phyloP scores from a whole-genome alignment of 2,888 invertebrate species.

The Monoplex corrugatus region DNA sequence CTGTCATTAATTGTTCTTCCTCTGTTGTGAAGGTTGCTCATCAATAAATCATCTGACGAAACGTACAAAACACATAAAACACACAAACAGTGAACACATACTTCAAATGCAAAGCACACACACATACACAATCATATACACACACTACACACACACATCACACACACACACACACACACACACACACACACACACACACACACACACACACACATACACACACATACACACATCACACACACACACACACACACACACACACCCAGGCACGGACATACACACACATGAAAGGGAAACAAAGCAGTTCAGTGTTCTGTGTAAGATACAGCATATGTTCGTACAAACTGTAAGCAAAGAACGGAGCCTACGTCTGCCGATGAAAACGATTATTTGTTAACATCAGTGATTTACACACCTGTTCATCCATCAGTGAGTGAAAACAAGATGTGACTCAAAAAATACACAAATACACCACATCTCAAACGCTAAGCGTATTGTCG shows the following conservation, averaged over 20 bases:
- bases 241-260: neutral
- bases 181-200: neutral
- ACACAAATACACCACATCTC: too few species aligned
- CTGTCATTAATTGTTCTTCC: too few species aligned
- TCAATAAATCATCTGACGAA: too few species aligned
- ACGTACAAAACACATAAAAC: too few species aligned
- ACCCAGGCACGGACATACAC: neutral
- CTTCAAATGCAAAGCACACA: neutral
- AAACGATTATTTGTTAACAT: neutral
- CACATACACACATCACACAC: neutral
- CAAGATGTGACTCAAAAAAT: too few species aligned
- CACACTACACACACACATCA: neutral
- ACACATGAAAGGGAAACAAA: too few species aligned
- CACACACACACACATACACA: slow-evolving; percentile 12
- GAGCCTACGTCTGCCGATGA: neutral
- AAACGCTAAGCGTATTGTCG: too few species aligned
- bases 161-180: neutral
- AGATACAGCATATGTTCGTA: too few species aligned
- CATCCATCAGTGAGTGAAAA: neutral
- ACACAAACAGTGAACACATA: too few species aligned
- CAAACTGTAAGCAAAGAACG: too few species aligned
- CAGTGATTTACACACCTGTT: neutral
- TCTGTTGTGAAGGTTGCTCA: too few species aligned
- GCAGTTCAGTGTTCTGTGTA: too few species aligned
- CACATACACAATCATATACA: neutral